A percentile compares a stretch with the other conserved stretches of the same genome.
These are phyloP conservation scores for Acronicta aceris DNA, from an alignment of 2,888 invertebrate genomes.

Conservation along the genomic window DNA sequence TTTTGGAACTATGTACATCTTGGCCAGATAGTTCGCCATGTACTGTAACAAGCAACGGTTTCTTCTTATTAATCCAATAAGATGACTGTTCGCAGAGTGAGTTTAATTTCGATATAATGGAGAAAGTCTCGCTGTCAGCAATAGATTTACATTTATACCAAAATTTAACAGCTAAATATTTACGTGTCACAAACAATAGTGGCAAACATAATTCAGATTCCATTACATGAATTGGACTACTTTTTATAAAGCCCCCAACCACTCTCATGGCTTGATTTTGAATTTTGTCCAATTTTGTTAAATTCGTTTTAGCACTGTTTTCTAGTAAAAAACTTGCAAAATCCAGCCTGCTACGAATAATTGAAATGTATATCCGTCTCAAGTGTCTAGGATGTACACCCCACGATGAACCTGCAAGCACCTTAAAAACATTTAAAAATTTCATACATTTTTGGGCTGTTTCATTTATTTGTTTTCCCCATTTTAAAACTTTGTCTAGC, in stretches of 20 bases:
- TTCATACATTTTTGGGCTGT: not conserved
- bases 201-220: too few species aligned
- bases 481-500: too few species aligned
- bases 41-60: not conserved
- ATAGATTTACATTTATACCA: too few species aligned
- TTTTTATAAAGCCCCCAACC: too few species aligned
- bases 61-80: constrained; percentile 7
- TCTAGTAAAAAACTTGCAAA: not conserved
- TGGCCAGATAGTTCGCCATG: not conserved
- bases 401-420: not conserved
- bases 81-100: not conserved
- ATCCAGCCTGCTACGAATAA: constrained; percentile 6
- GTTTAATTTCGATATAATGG: constrained; percentile 1
- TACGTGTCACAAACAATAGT: too few species aligned
- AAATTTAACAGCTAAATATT: too few species aligned
- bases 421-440: not conserved
- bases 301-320: not conserved
- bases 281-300: not conserved
- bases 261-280: not conserved
- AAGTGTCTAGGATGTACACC: not conserved
- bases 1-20: too few species aligned
- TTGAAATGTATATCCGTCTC: constrained; percentile 3
- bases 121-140: not conserved
- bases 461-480: too few species aligned
- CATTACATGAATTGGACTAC: too few species aligned